These are phyloP conservation scores for Arnoldichthys spilopterus DNA, from an alignment of 2,797 vertebrate species.

Conservation along the genomic window DNA sequence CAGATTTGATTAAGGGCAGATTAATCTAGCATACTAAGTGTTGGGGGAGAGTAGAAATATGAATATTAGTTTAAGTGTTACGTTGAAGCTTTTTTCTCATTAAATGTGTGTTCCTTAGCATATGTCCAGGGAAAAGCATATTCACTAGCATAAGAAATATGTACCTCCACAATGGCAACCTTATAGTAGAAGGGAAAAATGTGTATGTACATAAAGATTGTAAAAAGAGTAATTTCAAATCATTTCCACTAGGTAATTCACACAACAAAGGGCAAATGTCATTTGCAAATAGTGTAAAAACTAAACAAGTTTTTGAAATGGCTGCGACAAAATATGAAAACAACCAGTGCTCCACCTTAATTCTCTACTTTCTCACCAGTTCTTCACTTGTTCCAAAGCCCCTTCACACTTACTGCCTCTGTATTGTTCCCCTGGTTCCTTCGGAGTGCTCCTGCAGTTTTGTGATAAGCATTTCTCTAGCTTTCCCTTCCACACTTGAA, in stretches of 20 bases:
- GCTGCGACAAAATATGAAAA: not conserved
- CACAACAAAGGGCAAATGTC: not conserved
- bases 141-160: too few species aligned
- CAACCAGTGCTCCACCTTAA: not conserved
- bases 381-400: conserved; percentile 20
- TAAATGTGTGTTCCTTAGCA: not conserved
- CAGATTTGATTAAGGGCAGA: conserved; percentile 2
- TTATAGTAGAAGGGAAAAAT: not conserved
- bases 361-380: conserved; percentile 5
- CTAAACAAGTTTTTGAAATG: not conserved
- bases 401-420: conserved; percentile 38
- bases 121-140: not conserved
- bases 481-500: conserved; percentile 33
- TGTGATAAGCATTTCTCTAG: conserved; percentile 55
- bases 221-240: not conserved
- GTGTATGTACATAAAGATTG: too few species aligned
- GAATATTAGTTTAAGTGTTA: not conserved
- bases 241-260: not conserved
- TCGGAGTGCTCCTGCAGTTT: conserved; percentile 50
- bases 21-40: not conserved
- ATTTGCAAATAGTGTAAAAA: not conserved
- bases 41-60: not conserved
- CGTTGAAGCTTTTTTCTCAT: not conserved
- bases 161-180: not conserved
- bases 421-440: conserved; percentile 47